A percentile compares a stretch with the other conserved stretches of the same genome.
Evolutionary conservation across 2,888 invertebrate genomes (phyloP).

Genomic region (Lydus trimaculatus): DNA sequence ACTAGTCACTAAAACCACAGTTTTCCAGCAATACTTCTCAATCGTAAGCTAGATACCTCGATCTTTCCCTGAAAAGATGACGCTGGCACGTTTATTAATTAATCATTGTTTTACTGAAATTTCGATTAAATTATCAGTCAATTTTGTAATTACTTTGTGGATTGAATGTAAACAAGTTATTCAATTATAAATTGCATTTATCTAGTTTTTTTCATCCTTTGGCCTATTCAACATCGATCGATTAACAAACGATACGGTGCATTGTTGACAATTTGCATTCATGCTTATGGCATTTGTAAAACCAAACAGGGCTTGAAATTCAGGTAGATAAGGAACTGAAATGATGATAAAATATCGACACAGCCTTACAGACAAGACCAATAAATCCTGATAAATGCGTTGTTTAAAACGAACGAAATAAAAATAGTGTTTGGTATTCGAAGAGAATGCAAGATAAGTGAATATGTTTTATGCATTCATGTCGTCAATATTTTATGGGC

Average conservation of each 20-base stretch:
- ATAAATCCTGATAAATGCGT: background rate
- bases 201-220: background rate
- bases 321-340: background rate
- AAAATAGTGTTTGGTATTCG: background rate
- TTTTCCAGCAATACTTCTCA: too few species aligned
- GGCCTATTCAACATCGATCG: background rate
- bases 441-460: background rate
- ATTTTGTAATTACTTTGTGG: background rate
- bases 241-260: constrained; percentile 5
- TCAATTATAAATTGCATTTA: too few species aligned
- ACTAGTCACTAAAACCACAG: too few species aligned
- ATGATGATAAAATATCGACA: too few species aligned
- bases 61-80: too few species aligned
- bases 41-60: too few species aligned
- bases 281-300: too few species aligned
- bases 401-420: background rate
- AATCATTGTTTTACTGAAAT: too few species aligned
- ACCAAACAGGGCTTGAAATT: background rate
- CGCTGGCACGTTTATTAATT: too few species aligned
- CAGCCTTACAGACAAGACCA: background rate
- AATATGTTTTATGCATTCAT: constrained; percentile 9
- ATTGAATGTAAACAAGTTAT: background rate
- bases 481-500: background rate
- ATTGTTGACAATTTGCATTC: background rate
- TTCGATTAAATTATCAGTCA: background rate